Conservation (phyloP, 2,797 vertebrate genomes). For the Sebastiscus albofasciatus region DNA sequence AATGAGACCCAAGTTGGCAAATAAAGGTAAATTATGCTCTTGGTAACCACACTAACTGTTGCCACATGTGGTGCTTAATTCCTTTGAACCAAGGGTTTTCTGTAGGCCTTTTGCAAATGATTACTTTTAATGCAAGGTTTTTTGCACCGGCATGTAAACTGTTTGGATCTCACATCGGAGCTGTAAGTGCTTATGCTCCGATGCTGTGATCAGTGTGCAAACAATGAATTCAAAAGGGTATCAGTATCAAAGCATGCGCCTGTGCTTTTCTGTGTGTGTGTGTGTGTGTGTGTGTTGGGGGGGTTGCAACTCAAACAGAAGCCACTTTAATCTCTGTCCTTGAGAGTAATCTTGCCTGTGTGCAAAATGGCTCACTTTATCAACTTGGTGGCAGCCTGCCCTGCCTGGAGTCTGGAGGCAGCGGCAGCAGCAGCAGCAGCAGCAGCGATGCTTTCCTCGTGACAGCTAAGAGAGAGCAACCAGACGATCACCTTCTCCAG, state of each 20-base stretch:
- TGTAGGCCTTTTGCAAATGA: neutral
- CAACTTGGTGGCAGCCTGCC: conserved; percentile 81
- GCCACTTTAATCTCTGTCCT: conserved; percentile 84
- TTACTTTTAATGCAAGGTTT: neutral
- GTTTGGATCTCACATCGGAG: neutral
- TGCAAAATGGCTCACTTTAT: conserved; percentile 84
- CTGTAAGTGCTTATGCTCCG: conserved; percentile 1
- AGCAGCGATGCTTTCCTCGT: conserved; percentile 63
- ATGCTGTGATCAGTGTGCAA: conserved; percentile 38
- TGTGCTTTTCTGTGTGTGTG: conserved; percentile 13
- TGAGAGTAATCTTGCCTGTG: conserved; percentile 84
- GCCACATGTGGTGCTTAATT: neutral
- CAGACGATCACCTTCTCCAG: conserved; percentile 69
- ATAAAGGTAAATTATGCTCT: neutral
- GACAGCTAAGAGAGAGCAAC: conserved; percentile 67
- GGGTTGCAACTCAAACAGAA: conserved; percentile 70
- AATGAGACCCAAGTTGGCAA: neutral
- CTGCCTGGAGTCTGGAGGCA: conserved; percentile 76
- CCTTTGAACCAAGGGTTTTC: neutral
- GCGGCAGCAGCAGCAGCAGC: conserved; percentile 41
- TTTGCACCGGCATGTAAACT: neutral
- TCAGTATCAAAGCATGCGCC: conserved; percentile 27
- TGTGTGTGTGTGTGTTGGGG: conserved; percentile 30
- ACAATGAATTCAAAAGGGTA: conserved; percentile 38
- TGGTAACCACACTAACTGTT: neutral